Evolutionary conservation across 2,113 vertebrate genomes (phyloP), one percentile per base, ranked within the genome.

Genomic region (Neogale vison): DNA sequence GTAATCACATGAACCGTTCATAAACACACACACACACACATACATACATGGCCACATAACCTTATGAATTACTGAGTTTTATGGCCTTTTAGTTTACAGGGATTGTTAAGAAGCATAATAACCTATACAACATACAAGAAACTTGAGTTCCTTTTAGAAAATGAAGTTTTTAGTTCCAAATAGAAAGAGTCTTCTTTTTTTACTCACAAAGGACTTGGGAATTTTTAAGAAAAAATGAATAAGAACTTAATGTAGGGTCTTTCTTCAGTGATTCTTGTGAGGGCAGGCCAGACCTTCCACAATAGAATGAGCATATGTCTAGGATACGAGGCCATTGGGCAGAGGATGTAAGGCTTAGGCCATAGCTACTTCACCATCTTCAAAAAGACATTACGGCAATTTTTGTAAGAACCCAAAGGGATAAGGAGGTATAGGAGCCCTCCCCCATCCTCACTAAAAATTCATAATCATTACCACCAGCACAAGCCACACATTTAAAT

Each of bases 71-170:
- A 97, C n/a, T 72, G 39, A 4, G 29, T 87, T 95, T 96, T 91
- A 95, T 71, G 39, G 50, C 9, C 63, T 92, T 97, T 96, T 95
- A 91, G 97, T 98, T 97, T 97, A 96, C 31, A 97, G 61, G 26
- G 74, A 96, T 91, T 97, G 36, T 87, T 97, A 93, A 47, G 34
- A 97, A 97, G 42, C 76, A 87, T 94, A 96, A 90, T 88, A 50
- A 94, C 47, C 61, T 92, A 96, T 52, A 95, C 87, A 80, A 92
- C 34, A 71, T 47, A 83, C 47, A 90, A 95, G 81, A 95, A 94
- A 91, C 14, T 92, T 67, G 45, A 95, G 55, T 90, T 92, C 57
- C 59, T 47, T 59, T 86, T 87, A 96, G 47, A 86, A 97, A 86
- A 91, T 90, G 36, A 94, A 96, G 24, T 74, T 77, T 79, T 65